phyloP scores from a whole-genome alignment of 2,797 vertebrate genomes.

The Melanotaenia parkinsoni region DNA sequence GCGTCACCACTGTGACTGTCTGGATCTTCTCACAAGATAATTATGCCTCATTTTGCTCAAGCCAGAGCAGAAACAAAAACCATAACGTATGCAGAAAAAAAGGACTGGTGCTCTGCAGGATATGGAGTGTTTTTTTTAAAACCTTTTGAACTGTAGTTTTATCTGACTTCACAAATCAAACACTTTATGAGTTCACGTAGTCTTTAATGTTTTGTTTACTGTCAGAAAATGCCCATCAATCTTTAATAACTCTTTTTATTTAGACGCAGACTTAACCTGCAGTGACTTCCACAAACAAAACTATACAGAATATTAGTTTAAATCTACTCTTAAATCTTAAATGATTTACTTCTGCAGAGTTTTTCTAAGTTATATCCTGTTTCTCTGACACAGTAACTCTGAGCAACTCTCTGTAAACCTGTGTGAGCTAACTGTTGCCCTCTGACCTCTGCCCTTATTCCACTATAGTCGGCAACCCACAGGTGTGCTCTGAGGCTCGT shows the following conservation, averaged over 20 bases:
- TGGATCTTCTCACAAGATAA: constrained; percentile 75
- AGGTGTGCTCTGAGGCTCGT: constrained; percentile 92
- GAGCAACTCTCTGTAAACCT: constrained; percentile 3
- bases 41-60: constrained; percentile 57
- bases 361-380: background rate
- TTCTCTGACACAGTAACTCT: background rate
- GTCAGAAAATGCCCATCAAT: constrained; percentile 17
- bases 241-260: background rate
- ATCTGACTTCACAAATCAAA: constrained; percentile 30
- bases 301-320: background rate
- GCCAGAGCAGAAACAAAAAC: constrained; percentile 35
- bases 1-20: constrained; percentile 72
- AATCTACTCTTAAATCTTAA: constrained; percentile 1
- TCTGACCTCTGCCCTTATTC: constrained; percentile 31
- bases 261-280: background rate
- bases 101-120: background rate
- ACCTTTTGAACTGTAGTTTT: constrained; percentile 14
- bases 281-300: constrained; percentile 7
- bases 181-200: constrained; percentile 3
- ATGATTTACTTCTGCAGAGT: background rate
- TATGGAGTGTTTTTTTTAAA: background rate
- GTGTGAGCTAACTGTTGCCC: constrained; percentile 15
- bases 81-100: constrained; percentile 18
- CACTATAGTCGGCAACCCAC: constrained; percentile 88
- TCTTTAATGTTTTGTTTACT: constrained; percentile 29